Evolutionary conservation across 2,888 invertebrate species (phyloP).

Genomic region (Melanophora roralis): DNA sequence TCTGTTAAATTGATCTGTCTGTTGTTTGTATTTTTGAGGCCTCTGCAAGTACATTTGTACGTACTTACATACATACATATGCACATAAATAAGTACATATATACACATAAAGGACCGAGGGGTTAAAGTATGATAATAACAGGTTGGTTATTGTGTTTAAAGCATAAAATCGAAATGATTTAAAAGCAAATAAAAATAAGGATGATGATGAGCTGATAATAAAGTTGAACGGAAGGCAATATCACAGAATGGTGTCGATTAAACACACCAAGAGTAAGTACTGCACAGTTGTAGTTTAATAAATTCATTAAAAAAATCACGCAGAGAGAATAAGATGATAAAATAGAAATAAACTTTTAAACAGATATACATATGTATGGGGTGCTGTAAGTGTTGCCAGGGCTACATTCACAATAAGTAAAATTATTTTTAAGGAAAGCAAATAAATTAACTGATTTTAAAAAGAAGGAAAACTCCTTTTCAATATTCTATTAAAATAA

Average conservation of each 20-base stretch:
- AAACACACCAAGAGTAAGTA: slow-evolving; percentile 16
- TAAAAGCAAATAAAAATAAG: slow-evolving; percentile 30
- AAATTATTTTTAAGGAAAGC: too few species aligned
- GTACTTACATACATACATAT: too few species aligned
- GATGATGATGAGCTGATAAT: slow-evolving; percentile 12
- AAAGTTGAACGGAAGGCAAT: slow-evolving; percentile 27
- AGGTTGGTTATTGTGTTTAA: slow-evolving; percentile 41
- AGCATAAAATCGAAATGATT: slow-evolving; percentile 52
- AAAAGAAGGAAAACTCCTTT: too few species aligned
- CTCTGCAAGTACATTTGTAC: too few species aligned
- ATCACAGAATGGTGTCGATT: slow-evolving; percentile 62
- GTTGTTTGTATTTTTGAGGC: slow-evolving; percentile 68
- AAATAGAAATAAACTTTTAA: too few species aligned
- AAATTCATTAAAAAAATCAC: slow-evolving; percentile 2
- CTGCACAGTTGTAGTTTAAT: not conserved
- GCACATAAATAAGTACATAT: too few species aligned
- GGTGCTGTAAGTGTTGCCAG: too few species aligned
- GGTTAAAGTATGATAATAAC: slow-evolving; percentile 27
- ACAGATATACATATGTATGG: too few species aligned
- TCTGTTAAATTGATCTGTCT: slow-evolving; percentile 73
- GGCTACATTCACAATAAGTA: too few species aligned
- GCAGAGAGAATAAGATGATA: not conserved
- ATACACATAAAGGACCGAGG: not conserved
- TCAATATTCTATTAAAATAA: too few species aligned
- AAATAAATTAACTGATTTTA: too few species aligned